Percentiles rank a stretch among this genome's conserved stretches.
These are phyloP conservation scores for Hemiscyllium ocellatum DNA, from an alignment of 2,113 vertebrate genomes.

Conservation along the genomic window DNA sequence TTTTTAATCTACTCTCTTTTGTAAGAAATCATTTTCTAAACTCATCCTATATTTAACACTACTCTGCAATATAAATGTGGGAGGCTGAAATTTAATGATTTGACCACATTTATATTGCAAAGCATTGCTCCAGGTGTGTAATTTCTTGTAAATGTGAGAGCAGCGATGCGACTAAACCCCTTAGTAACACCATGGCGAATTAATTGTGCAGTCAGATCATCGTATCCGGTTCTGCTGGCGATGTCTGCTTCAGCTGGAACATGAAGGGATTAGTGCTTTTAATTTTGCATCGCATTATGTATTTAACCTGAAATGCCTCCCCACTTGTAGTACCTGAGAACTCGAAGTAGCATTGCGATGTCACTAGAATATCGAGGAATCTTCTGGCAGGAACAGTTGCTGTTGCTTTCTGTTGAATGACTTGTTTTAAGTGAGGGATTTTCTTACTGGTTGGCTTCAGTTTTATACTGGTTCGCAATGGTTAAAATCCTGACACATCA, in stretches of 20 bases:
- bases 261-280: conserved; percentile 9
- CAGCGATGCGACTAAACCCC: not conserved
- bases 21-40: not conserved
- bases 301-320: not conserved
- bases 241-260: not conserved
- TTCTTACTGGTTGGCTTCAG: not conserved
- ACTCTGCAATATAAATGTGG: not conserved
- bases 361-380: not conserved
- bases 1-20: not conserved
- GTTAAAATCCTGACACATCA: not conserved
- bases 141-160: not conserved
- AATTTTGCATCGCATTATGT: not conserved
- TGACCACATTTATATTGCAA: no score
- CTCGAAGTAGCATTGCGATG: not conserved
- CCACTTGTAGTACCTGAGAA: not conserved
- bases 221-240: not conserved
- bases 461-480: not conserved
- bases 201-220: not conserved
- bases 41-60: not conserved
- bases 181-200: not conserved
- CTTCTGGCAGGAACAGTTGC: not conserved
- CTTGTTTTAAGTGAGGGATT: not conserved
- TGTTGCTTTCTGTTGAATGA: not conserved
- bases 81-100: not conserved
- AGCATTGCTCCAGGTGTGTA: not conserved